phyloP scores from a whole-genome alignment of 2,888 invertebrate genomes.

The Miltochrista miniata region DNA sequence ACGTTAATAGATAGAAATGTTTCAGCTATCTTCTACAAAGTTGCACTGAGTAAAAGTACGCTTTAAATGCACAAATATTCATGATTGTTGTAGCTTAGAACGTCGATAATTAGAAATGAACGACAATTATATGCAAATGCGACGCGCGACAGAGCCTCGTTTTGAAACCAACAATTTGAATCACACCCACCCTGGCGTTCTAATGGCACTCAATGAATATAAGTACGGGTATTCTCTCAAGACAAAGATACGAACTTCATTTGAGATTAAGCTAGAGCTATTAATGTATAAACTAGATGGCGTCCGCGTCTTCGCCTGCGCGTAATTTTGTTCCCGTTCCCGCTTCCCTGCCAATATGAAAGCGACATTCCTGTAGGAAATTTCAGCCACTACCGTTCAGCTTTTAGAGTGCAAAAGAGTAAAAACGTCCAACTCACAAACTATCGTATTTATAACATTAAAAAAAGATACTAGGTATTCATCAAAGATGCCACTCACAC shows the following conservation, averaged over 20 bases:
- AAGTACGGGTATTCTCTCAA: background rate
- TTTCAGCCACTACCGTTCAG: too few relatives aligned
- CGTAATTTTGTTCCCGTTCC: too few relatives aligned
- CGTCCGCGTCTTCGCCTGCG: too few relatives aligned
- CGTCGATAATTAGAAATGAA: constrained; percentile 67
- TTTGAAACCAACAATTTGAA: constrained; percentile 69
- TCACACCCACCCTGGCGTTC: constrained; percentile 59
- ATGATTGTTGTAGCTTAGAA: constrained; percentile 25
- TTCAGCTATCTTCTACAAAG: background rate
- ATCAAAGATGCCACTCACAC: too few relatives aligned
- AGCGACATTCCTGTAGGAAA: too few relatives aligned
- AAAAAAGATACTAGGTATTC: too few relatives aligned
- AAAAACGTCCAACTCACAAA: too few relatives aligned
- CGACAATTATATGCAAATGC: constrained; percentile 79
- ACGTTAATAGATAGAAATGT: too few relatives aligned
- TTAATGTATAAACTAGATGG: too few relatives aligned
- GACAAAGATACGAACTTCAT: background rate
- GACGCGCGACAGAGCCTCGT: constrained; percentile 60
- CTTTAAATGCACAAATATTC: constrained; percentile 38
- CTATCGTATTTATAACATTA: too few relatives aligned
- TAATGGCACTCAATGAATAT: constrained; percentile 20
- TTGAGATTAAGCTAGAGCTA: background rate
- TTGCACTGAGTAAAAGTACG: constrained; percentile 2
- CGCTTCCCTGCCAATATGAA: too few relatives aligned
- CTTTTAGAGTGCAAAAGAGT: too few relatives aligned